Percentiles rank a stretch among this genome's conserved stretches.
Evolutionary conservation across 2,113 vertebrate species (phyloP).

Genomic region (Thalassarche chlororhynchos): DNA sequence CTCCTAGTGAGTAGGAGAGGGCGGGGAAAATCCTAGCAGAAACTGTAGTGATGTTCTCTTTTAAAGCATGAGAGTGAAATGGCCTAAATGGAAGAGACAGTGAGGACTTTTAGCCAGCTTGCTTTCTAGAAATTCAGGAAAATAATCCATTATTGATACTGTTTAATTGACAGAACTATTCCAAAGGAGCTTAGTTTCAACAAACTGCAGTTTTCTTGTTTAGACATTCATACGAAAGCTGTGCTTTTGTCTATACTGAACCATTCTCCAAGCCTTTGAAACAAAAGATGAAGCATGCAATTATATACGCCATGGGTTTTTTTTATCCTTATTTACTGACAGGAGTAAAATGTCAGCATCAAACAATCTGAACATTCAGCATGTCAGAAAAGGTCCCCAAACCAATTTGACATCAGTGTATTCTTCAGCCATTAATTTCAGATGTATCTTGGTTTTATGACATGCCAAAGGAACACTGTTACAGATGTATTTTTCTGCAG

Average conservation of each 20-base stretch:
- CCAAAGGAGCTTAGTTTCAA: not conserved
- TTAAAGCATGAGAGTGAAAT: not conserved
- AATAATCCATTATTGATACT: not conserved
- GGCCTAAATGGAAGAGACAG: not conserved
- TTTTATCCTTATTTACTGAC: not conserved
- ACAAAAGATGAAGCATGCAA: not conserved
- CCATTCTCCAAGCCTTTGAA: not conserved
- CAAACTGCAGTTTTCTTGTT: not conserved
- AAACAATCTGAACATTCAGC: not conserved
- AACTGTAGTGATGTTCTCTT: not conserved
- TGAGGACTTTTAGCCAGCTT: not conserved
- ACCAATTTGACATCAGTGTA: not conserved
- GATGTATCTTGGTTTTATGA: not conserved
- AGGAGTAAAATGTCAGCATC: not conserved
- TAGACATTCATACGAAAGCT: not conserved
- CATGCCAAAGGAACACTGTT: rapidly evolving
- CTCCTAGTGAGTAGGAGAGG: not conserved
- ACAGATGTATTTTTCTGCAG: not conserved
- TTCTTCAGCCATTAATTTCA: not conserved
- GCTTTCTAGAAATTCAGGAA: not conserved
- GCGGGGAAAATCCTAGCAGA: not conserved
- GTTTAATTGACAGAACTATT: not conserved
- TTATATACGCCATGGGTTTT: rapidly evolving
- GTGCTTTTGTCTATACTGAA: not conserved
- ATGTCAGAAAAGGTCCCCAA: not conserved